Evolutionary conservation across 2,888 invertebrate species (phyloP).

Genomic region (Megalurothrips usitatus): DNA sequence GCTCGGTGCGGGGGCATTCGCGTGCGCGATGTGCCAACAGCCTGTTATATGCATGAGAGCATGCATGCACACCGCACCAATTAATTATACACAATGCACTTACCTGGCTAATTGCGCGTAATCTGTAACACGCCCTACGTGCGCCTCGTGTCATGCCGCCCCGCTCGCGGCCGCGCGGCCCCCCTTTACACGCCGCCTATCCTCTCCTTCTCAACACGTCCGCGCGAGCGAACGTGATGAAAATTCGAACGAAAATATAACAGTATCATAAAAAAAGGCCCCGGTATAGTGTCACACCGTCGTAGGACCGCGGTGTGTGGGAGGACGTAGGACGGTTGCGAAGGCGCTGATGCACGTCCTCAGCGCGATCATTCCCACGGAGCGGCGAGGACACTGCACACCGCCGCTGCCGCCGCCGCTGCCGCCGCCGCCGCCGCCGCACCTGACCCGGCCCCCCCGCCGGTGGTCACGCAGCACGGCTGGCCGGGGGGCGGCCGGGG

Average conservation of each 20-base stretch:
- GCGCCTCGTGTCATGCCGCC: background rate
- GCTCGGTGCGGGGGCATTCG: background rate
- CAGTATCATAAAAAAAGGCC: background rate
- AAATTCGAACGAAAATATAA: background rate
- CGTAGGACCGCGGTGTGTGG: background rate
- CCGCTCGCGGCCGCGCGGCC: background rate
- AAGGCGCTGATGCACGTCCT: background rate
- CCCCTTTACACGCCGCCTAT: too few species aligned
- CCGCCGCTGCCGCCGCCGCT: background rate
- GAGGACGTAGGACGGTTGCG: background rate
- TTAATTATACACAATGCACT: constrained; percentile 27
- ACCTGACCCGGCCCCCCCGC: background rate
- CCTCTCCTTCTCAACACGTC: too few species aligned
- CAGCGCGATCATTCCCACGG: background rate
- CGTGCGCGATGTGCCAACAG: constrained; percentile 21
- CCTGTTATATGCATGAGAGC: constrained; percentile 15
- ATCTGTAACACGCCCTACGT: constrained; percentile 16
- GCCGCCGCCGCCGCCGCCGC: background rate
- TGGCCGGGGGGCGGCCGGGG: background rate
- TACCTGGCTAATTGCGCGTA: constrained; percentile 18
- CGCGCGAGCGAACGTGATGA: background rate
- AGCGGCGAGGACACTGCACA: background rate
- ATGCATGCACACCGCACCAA: constrained; percentile 12
- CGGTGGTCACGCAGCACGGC: background rate
- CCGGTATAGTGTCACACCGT: background rate